Conservation (phyloP, 2,113 vertebrate species). For the Ictalurus furcatus region DNA sequence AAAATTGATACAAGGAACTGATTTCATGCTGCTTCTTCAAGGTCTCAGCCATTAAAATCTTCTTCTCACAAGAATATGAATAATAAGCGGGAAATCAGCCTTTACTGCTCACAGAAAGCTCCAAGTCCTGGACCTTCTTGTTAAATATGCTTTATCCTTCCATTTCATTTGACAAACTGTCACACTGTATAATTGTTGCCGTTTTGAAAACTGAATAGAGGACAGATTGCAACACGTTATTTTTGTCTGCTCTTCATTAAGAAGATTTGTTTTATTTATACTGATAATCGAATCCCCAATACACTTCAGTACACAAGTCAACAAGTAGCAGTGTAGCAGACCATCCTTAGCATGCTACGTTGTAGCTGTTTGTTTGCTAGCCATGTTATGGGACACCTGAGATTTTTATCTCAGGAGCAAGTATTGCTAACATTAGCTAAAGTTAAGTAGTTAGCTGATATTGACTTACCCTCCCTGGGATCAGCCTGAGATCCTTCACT, state of each 20-base stretch:
- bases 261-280: neutral
- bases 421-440: neutral
- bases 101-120: neutral
- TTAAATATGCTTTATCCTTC: neutral
- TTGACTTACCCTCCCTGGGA: neutral
- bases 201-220: neutral
- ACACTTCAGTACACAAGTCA: neutral
- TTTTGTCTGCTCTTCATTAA: neutral
- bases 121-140: neutral
- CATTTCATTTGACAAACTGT: neutral
- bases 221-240: neutral
- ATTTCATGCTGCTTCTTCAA: neutral
- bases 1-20: neutral
- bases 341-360: neutral
- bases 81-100: neutral
- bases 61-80: neutral
- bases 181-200: neutral
- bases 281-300: neutral
- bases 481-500: neutral
- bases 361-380: neutral
- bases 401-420: neutral
- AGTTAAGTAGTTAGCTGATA: neutral
- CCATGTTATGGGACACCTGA: neutral
- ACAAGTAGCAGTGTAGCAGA: neutral
- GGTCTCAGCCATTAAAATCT: neutral